Conservation (phyloP, 2,888 invertebrate genomes). For the Aphrophora alni region DNA sequence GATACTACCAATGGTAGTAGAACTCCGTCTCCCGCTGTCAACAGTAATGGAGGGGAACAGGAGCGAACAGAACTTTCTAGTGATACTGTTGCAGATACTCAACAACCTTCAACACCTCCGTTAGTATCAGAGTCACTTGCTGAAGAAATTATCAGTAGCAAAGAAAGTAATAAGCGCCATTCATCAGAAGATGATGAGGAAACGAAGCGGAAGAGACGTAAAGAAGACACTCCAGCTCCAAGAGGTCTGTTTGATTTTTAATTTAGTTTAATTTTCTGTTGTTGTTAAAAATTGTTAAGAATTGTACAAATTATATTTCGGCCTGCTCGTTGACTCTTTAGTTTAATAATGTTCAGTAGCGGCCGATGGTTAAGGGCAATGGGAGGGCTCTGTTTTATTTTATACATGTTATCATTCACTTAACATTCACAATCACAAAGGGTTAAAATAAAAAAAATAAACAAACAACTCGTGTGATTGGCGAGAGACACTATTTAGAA, state of each 20-base stretch:
- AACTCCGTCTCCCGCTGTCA: not conserved
- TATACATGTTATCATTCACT: no score
- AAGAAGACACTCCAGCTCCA: slow-evolving; percentile 63
- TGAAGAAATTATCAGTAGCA: slow-evolving; percentile 6
- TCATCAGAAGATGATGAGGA: slow-evolving; percentile 66
- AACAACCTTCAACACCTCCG: not conserved
- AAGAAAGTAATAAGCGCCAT: slow-evolving; percentile 35
- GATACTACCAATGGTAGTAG: not conserved
- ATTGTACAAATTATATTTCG: no score
- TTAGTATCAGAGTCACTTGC: not conserved
- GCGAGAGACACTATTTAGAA: no score
- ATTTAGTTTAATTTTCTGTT: no score
- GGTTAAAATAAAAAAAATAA: no score
- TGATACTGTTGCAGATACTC: slow-evolving; percentile 12
- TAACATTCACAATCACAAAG: no score
- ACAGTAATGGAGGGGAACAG: not conserved
- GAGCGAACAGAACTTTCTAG: not conserved
- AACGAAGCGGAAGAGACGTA: slow-evolving; percentile 75
- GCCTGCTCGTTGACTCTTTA: no score
- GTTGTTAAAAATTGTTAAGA: no score
- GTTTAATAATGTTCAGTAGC: no score
- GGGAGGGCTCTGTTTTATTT: no score
- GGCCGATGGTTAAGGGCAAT: no score
- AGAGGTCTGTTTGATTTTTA: slow-evolving; percentile 12
- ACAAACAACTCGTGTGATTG: no score